These are phyloP conservation scores for Punctoribates punctum DNA, from an alignment of 2,888 invertebrate species.

Conservation along the genomic window DNA sequence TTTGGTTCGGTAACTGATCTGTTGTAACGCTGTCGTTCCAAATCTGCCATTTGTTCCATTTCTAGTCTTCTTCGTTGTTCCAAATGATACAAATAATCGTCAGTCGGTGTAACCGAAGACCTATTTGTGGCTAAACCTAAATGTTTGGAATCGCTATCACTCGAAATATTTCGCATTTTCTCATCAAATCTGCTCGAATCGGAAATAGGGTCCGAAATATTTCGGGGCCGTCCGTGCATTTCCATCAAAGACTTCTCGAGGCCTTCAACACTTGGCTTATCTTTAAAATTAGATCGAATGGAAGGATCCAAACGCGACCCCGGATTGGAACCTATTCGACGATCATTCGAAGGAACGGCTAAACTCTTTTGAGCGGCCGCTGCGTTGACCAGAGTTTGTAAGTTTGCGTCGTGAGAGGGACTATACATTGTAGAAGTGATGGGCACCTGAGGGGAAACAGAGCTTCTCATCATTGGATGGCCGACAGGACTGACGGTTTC, in stretches of 20 bases:
- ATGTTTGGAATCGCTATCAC: not conserved
- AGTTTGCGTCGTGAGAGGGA: constrained; percentile 72
- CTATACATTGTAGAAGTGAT: constrained; percentile 45
- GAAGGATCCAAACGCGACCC: not conserved
- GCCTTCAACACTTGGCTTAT: constrained; percentile 47
- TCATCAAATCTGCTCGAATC: constrained; percentile 11
- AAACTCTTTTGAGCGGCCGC: constrained; percentile 81
- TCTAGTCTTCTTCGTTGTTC: constrained; percentile 24
- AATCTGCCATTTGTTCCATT: constrained; percentile 6
- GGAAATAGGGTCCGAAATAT: constrained; percentile 38
- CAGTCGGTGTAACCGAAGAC: constrained; percentile 39
- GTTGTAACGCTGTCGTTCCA: constrained; percentile 42
- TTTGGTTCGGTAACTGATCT: constrained; percentile 9
- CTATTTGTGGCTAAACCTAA: not conserved
- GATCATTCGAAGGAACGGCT: constrained; percentile 15
- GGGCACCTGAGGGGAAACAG: constrained; percentile 42
- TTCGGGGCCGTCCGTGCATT: constrained; percentile 39
- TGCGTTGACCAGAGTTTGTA: constrained; percentile 81
- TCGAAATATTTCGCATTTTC: not conserved
- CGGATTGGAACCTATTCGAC: not conserved
- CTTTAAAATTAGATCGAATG: constrained; percentile 17
- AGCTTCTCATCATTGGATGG: constrained; percentile 18
- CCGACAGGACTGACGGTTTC: constrained; percentile 42
- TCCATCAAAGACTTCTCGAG: constrained; percentile 48
- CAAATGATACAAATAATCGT: constrained; percentile 16